phyloP scores from a whole-genome alignment of 2,797 vertebrate species.

The Gambelia wislizenii region DNA sequence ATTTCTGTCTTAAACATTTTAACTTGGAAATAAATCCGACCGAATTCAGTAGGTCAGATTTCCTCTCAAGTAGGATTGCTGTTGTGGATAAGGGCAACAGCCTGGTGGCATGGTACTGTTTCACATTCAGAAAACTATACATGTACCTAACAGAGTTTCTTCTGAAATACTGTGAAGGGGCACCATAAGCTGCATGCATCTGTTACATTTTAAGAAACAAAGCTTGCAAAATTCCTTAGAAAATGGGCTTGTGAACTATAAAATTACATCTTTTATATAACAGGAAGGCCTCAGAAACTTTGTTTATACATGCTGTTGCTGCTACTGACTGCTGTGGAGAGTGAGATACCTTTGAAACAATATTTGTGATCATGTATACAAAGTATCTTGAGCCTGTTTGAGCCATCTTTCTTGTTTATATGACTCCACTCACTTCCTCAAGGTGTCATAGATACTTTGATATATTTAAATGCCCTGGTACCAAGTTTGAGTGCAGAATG shows the following conservation, averaged over 20 bases:
- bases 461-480: background rate
- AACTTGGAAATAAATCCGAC: background rate
- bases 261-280: too few relatives aligned
- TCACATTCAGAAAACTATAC: background rate
- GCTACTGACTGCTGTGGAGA: background rate
- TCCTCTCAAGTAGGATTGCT: background rate
- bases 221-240: background rate
- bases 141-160: background rate
- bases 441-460: background rate
- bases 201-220: accelerated
- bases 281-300: too few relatives aligned
- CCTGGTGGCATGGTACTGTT: slow-evolving; percentile 6
- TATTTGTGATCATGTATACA: background rate
- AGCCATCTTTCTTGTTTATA: background rate
- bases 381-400: background rate
- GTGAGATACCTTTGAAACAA: accelerated
- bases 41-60: slow-evolving; percentile 18
- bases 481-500: accelerated
- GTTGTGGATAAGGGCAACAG: background rate
- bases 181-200: background rate
- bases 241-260: background rate
- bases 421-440: background rate
- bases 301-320: background rate
- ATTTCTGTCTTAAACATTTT: background rate
- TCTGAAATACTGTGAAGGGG: slow-evolving; percentile 8